These are phyloP conservation scores for Corynorhinus townsendii DNA, from an alignment of 2,113 vertebrate genomes.

Conservation along the genomic window DNA sequence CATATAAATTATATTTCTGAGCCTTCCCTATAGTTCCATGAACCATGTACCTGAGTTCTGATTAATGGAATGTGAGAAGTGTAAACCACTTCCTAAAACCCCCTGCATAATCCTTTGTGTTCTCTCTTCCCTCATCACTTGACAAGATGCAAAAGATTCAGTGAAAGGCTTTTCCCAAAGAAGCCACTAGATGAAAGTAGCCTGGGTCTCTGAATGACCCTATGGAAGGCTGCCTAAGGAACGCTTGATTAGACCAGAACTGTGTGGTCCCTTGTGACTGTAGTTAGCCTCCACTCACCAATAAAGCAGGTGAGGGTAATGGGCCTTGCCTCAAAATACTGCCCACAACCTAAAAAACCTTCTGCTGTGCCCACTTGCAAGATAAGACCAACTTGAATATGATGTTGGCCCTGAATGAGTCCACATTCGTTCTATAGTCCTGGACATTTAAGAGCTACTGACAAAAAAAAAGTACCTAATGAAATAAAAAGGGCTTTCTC, in stretches of 20 bases:
- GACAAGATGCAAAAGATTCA: neutral
- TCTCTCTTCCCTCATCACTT: neutral
- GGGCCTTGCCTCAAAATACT: neutral
- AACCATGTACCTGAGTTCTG: neutral
- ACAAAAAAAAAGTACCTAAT: neutral
- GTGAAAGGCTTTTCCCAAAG: neutral
- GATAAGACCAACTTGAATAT: neutral
- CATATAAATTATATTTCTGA: neutral
- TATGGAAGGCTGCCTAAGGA: neutral
- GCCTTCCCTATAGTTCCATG: neutral
- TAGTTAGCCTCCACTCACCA: neutral
- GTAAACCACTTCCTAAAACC: neutral
- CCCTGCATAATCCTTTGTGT: neutral
- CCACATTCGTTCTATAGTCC: neutral
- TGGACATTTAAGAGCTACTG: neutral
- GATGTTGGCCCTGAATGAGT: neutral
- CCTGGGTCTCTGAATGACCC: neutral
- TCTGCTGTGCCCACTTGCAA: neutral
- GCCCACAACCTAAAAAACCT: neutral
- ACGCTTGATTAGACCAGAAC: neutral
- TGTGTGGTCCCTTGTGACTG: neutral
- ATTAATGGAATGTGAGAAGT: neutral
- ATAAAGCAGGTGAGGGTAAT: neutral
- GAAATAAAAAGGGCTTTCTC: neutral
- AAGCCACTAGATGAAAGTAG: neutral